Percentiles rank a stretch among this genome's conserved stretches.
These are phyloP conservation scores for Probosciger aterrimus DNA, from an alignment of 2,113 vertebrate species.

Conservation along the genomic window DNA sequence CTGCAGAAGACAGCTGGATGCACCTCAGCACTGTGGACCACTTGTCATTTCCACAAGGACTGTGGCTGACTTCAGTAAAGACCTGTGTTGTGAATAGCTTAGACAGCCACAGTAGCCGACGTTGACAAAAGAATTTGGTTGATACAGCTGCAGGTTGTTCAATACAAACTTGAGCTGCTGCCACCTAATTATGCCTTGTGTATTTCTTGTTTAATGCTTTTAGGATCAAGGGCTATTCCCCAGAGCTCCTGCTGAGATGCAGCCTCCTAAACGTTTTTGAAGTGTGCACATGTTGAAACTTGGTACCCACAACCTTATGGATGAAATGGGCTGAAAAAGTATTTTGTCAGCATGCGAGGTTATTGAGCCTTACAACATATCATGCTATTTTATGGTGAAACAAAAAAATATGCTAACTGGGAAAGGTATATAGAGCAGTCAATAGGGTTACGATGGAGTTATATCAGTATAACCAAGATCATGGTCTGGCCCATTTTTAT, in stretches of 20 bases:
- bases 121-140: not conserved
- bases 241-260: conserved; percentile 36
- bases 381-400: not conserved
- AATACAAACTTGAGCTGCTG: conserved; percentile 37
- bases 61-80: not conserved
- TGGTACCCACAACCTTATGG: not conserved
- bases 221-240: conserved; percentile 46
- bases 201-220: conserved; percentile 42
- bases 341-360: not conserved
- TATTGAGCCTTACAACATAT: not conserved
- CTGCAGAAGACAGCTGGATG: not conserved
- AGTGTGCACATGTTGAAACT: conserved; percentile 9
- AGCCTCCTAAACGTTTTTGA: conserved; percentile 4
- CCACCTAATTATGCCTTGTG: conserved; percentile 32
- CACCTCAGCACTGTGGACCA: not conserved
- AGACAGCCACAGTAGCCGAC: not conserved
- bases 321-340: conserved; percentile 3
- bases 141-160: conserved; percentile 48
- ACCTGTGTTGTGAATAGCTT: not conserved
- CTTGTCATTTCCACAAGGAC: not conserved
- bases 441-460: not conserved
- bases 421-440: not conserved
- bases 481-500: not conserved
- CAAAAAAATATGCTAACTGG: not conserved
- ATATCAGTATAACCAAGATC: not conserved